Conservation (phyloP, 2,797 vertebrate genomes). For the Cichlasoma orientale region DNA sequence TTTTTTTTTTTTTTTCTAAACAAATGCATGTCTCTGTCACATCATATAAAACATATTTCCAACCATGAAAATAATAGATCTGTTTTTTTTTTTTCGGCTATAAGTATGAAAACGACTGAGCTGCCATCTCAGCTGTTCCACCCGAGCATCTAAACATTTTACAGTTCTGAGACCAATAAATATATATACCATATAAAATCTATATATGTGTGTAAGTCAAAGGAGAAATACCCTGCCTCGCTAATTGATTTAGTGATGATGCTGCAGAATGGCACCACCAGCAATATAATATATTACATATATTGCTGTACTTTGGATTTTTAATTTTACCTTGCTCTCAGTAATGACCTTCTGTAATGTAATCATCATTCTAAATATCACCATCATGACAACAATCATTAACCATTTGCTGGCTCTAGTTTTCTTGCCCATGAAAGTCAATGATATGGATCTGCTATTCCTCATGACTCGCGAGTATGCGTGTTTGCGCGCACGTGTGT, state of each 20-base stretch:
- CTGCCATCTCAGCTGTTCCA: conserved; percentile 14
- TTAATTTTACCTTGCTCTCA: conserved; percentile 41
- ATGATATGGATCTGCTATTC: conserved; percentile 55
- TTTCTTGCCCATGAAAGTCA: conserved; percentile 66
- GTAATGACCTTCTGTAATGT: conserved; percentile 60
- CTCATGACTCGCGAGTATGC: conserved; percentile 10
- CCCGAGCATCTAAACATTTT: conserved; percentile 10
- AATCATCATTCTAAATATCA: conserved; percentile 69
- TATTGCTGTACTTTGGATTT: conserved; percentile 40
- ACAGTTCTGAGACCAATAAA: not conserved
- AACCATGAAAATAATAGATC: conserved; percentile 34
- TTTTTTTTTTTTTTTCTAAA: conserved; percentile 12
- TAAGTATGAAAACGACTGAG: not conserved
- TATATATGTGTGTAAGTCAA: not conserved
- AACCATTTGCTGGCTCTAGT: conserved; percentile 46
- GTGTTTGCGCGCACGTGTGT: conserved; percentile 2
- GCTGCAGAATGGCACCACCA: conserved; percentile 1
- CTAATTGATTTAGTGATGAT: conserved; percentile 14
- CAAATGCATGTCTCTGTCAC: conserved; percentile 10
- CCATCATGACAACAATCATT: conserved; percentile 58
- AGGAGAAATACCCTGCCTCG: conserved; percentile 18
- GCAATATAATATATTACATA: conserved; percentile 19
- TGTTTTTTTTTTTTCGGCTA: conserved; percentile 1
- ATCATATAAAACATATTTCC: conserved; percentile 25
- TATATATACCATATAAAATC: not conserved